A percentile compares a stretch with the other conserved stretches of the same genome.
These are phyloP conservation scores for Brachyptera putata DNA, from an alignment of 2,888 invertebrate species.

Conservation along the genomic window DNA sequence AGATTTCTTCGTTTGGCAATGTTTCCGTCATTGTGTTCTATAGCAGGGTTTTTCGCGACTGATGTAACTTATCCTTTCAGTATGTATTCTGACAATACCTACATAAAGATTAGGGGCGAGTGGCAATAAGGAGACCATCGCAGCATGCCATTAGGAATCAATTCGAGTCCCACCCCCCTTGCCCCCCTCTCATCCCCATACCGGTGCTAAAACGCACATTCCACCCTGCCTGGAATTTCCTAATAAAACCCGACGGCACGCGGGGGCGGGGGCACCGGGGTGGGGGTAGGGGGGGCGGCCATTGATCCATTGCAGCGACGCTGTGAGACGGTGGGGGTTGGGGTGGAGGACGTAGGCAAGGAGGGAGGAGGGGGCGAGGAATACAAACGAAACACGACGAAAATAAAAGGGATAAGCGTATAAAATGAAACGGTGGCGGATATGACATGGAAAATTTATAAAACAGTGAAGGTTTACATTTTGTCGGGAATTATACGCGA, in stretches of 20 bases:
- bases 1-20: no score
- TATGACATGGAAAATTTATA: slow-evolving; percentile 6
- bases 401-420: background rate
- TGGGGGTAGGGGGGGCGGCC: slow-evolving; percentile 30
- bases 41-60: no score
- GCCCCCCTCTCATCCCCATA: slow-evolving; percentile 15
- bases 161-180: slow-evolving; percentile 26
- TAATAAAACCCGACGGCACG: slow-evolving; percentile 32
- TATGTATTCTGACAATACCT: slow-evolving; percentile 18
- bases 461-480: no score
- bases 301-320: slow-evolving; percentile 28
- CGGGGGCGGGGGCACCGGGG: slow-evolving; percentile 19
- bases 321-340: background rate
- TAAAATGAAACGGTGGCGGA: slow-evolving; percentile 18
- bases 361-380: slow-evolving; percentile 10
- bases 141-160: slow-evolving; percentile 33
- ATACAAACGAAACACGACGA: slow-evolving; percentile 5
- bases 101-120: slow-evolving; percentile 31
- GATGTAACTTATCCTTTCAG: slow-evolving; percentile 14
- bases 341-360: slow-evolving; percentile 11
- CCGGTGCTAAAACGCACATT: slow-evolving; percentile 33
- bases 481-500: no score
- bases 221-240: slow-evolving; percentile 33
- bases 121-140: slow-evolving; percentile 27
- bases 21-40: no score